A percentile compares a stretch with the other conserved stretches of the same genome.
Conservation (phyloP, 2,888 invertebrate genomes). For the Chrysodeixis includens region DNA sequence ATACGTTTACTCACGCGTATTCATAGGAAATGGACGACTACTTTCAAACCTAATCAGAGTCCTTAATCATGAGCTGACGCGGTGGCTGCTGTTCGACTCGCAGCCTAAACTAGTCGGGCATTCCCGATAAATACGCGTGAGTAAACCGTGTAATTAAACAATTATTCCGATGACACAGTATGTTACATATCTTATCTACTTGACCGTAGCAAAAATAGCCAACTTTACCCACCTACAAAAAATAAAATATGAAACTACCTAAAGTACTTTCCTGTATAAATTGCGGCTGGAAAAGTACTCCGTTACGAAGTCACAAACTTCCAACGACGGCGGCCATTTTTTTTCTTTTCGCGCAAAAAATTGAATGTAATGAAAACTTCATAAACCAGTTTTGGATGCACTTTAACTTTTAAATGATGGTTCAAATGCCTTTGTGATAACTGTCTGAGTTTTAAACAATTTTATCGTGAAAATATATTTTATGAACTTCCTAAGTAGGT, state of each 20-base stretch:
- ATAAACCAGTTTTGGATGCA: not conserved
- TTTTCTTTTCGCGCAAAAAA: not conserved
- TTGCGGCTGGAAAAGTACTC: constrained; percentile 1
- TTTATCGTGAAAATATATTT: not conserved
- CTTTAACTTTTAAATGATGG: not conserved
- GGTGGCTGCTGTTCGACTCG: too few species aligned
- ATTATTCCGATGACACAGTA: too few species aligned
- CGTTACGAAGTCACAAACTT: constrained; percentile 1
- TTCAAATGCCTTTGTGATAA: constrained; percentile 1
- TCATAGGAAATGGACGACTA: too few species aligned
- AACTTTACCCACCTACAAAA: not conserved
- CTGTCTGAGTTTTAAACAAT: not conserved
- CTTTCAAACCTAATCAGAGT: too few species aligned
- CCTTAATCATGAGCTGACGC: too few species aligned
- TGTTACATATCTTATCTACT: not conserved
- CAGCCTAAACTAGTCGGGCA: too few species aligned
- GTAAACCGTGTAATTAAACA: too few species aligned
- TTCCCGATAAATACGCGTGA: too few species aligned
- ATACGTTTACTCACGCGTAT: too few species aligned
- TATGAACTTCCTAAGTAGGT: not conserved
- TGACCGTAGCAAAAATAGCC: not conserved
- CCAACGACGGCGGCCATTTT: not conserved
- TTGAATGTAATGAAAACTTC: constrained; percentile 6
- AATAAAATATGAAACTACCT: not conserved
- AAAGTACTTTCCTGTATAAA: not conserved